phyloP scores from a whole-genome alignment of 2,888 invertebrate genomes.

The Tachystola acroxantha region DNA sequence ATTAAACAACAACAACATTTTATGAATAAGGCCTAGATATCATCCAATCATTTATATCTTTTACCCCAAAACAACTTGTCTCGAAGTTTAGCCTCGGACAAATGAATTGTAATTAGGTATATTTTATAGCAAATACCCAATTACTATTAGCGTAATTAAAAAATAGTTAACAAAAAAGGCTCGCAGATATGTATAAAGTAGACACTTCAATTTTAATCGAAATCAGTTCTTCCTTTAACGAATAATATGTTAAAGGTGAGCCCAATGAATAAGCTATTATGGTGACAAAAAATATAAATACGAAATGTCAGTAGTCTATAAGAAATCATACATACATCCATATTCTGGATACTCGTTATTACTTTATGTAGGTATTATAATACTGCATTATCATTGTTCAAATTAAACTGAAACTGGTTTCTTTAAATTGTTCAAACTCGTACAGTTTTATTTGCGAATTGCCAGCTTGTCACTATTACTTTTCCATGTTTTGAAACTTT shows the following conservation, averaged over 20 bases:
- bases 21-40: constrained; percentile 47
- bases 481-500: too few relatives aligned
- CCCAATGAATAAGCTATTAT: not conserved
- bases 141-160: constrained; percentile 20
- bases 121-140: constrained; percentile 15
- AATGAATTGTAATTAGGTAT: constrained; percentile 20
- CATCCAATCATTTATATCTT: constrained; percentile 25
- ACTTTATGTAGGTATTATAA: too few relatives aligned
- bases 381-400: too few relatives aligned
- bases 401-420: too few relatives aligned
- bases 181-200: constrained; percentile 24
- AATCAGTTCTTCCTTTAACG: constrained; percentile 4
- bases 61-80: constrained; percentile 29
- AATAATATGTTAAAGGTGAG: not conserved
- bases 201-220: constrained; percentile 11
- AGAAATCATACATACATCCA: too few relatives aligned
- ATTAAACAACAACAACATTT: constrained; percentile 56
- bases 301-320: too few relatives aligned
- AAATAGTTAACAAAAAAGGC: constrained; percentile 21
- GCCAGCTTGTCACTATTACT: too few relatives aligned
- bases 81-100: constrained; percentile 17
- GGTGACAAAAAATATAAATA: not conserved
- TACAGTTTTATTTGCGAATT: too few relatives aligned
- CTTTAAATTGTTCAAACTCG: too few relatives aligned
- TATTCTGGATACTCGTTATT: too few relatives aligned